These are phyloP conservation scores for Quadroppia sp. DNA, from an alignment of 2,888 invertebrate genomes.

Conservation along the genomic window DNA sequence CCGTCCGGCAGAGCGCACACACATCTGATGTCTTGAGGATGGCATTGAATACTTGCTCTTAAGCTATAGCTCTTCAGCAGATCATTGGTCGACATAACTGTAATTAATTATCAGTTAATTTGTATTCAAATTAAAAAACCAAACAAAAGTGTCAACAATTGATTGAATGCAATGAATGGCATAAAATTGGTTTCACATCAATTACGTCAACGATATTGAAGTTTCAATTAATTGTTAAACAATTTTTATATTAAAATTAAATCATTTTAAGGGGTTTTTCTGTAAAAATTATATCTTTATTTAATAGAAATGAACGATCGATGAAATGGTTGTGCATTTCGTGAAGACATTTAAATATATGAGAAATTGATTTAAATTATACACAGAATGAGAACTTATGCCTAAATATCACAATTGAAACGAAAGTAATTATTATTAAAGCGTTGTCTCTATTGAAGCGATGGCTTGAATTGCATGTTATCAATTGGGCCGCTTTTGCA, in stretches of 20 bases:
- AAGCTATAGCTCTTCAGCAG: not conserved
- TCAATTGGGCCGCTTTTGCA: conserved; percentile 20
- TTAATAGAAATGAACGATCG: not conserved
- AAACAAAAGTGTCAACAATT: no score
- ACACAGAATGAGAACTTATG: not conserved
- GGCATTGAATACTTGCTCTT: conserved; percentile 52
- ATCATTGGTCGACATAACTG: not conserved
- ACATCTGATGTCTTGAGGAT: conserved; percentile 78
- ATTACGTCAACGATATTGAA: no score
- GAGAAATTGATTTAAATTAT: not conserved
- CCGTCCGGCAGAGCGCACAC: conserved; percentile 63
- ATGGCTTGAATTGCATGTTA: not conserved
- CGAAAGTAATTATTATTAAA: not conserved
- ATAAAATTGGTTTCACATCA: no score
- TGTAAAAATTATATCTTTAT: no score
- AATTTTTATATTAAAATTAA: no score
- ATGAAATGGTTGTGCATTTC: not conserved
- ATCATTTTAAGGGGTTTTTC: no score
- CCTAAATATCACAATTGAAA: conserved; percentile 30
- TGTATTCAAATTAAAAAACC: no score
- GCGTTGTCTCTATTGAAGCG: not conserved
- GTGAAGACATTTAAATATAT: conserved; percentile 15
- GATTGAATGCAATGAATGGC: no score
- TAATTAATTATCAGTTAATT: no score
- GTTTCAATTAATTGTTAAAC: no score